phyloP scores from a whole-genome alignment of 2,113 vertebrate species.

The Aegypius monachus region DNA sequence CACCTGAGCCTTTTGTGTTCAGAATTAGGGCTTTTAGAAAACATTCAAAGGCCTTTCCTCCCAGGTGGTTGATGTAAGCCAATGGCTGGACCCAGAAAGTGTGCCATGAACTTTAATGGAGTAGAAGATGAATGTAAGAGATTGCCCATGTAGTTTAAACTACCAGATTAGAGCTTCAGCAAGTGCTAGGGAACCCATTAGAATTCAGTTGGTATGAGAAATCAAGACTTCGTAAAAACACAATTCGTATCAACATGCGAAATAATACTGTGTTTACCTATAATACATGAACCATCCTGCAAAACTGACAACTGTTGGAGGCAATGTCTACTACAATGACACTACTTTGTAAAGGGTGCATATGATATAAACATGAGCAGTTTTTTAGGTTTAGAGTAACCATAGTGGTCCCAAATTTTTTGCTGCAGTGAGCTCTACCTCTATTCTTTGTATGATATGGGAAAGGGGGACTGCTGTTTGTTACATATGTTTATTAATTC shows the following conservation, averaged over 20 bases:
- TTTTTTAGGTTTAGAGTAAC: not conserved
- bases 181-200: not conserved
- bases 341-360: not conserved
- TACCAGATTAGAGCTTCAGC: not conserved
- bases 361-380: not conserved
- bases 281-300: not conserved
- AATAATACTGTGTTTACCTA: not conserved
- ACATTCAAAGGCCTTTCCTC: not conserved
- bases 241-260: accelerated
- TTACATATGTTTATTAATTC: not conserved
- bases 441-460: not conserved
- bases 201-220: not conserved
- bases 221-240: not conserved
- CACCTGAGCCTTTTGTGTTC: not conserved
- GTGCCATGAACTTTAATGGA: not conserved
- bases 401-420: not conserved
- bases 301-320: not conserved
- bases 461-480: not conserved
- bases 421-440: not conserved
- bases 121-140: not conserved
- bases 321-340: not conserved
- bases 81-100: not conserved
- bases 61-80: not conserved
- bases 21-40: not conserved
- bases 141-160: not conserved